A percentile compares a stretch with the other conserved stretches of the same genome.
Evolutionary conservation across 2,888 invertebrate species (phyloP).

Genomic region (Parnassius glacialis): DNA sequence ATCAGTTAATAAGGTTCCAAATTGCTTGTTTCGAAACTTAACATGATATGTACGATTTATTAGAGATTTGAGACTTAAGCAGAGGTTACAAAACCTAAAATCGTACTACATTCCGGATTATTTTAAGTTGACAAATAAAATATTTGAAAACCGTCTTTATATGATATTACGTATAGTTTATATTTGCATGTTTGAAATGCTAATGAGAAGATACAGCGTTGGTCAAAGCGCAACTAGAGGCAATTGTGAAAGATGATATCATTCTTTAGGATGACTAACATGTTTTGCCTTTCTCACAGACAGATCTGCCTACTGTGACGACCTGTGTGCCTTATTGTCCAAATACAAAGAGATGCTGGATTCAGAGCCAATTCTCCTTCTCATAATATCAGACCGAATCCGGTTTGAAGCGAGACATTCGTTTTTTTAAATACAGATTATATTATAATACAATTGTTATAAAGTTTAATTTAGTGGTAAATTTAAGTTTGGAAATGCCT

Average conservation of each 20-base stretch:
- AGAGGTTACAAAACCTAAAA: not conserved
- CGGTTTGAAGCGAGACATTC: too few relatives aligned
- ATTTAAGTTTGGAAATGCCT: too few relatives aligned
- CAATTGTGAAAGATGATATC: slow-evolving; percentile 48
- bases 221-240: slow-evolving; percentile 38
- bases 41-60: not conserved
- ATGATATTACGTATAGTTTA: not conserved
- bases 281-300: slow-evolving; percentile 11
- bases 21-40: too few relatives aligned
- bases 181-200: not conserved
- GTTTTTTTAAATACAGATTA: too few relatives aligned
- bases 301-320: not conserved
- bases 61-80: not conserved
- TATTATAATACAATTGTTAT: too few relatives aligned
- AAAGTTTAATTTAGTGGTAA: too few relatives aligned
- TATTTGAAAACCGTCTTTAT: too few relatives aligned
- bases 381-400: too few relatives aligned
- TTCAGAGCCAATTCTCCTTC: too few relatives aligned
- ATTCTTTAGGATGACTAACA: slow-evolving; percentile 24
- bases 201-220: not conserved
- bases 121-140: not conserved
- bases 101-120: not conserved
- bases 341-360: too few relatives aligned
- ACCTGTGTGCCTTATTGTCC: too few relatives aligned
- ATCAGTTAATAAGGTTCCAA: too few relatives aligned